These are phyloP conservation scores for Heptranchias perlo DNA, from an alignment of 2,113 vertebrate species.

Conservation along the genomic window DNA sequence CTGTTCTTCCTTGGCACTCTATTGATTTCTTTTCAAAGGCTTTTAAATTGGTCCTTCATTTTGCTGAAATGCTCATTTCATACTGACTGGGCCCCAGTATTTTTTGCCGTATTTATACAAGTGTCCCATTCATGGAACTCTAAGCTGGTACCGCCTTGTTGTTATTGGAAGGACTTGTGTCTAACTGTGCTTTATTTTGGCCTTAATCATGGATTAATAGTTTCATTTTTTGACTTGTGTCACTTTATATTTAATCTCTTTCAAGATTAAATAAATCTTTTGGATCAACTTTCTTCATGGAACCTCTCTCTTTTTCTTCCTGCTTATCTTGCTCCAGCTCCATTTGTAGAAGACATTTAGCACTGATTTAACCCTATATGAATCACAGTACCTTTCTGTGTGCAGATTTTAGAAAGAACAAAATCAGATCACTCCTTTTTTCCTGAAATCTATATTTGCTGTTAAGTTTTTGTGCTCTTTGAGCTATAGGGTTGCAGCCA, in stretches of 20 bases:
- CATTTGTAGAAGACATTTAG: conserved; percentile 13
- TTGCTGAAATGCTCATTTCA: conserved; percentile 67
- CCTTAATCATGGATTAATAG: conserved; percentile 71
- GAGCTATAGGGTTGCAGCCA: not conserved
- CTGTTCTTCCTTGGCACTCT: conserved; percentile 57
- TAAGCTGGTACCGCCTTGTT: conserved; percentile 69
- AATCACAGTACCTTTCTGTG: not conserved
- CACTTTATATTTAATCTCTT: conserved; percentile 55
- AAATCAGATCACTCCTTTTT: not conserved
- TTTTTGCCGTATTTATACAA: conserved; percentile 71
- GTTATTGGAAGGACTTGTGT: conserved; percentile 72
- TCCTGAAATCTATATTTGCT: not conserved
- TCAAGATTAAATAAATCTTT: conserved; percentile 37
- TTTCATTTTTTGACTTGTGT: conserved; percentile 54
- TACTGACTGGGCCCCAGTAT: conserved; percentile 57
- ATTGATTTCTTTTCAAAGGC: conserved; percentile 79
- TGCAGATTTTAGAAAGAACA: not conserved
- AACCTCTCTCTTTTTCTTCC: conserved; percentile 3
- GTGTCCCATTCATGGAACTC: conserved; percentile 63
- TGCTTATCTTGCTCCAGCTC: conserved; percentile 9
- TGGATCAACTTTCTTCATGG: conserved; percentile 33
- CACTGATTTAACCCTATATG: not conserved
- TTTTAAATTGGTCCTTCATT: conserved; percentile 79
- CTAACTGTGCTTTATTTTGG: conserved; percentile 56
- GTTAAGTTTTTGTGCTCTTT: not conserved